Conservation (phyloP, 2,113 vertebrate genomes). For the Mormyrus lacerda region DNA sequence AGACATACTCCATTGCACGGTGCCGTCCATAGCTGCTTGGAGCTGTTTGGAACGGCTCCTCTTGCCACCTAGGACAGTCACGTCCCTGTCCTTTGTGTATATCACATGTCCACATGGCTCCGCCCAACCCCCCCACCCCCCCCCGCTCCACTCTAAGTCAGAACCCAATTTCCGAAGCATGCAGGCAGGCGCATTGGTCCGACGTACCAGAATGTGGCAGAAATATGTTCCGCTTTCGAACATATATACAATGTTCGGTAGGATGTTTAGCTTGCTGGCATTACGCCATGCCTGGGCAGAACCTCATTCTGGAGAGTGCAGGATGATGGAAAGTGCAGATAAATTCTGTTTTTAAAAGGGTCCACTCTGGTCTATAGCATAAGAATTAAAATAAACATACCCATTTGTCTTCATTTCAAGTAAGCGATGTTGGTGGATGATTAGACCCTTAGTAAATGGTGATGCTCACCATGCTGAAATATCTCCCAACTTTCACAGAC, state of each 20-base stretch:
- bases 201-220: background rate
- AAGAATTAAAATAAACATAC: constrained; percentile 8
- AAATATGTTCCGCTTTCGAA: background rate
- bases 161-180: background rate
- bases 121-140: too few species aligned
- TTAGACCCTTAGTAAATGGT: background rate
- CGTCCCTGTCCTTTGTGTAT: background rate
- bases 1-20: background rate
- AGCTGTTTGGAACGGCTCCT: background rate
- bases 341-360: background rate
- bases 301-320: background rate
- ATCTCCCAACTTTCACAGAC: background rate
- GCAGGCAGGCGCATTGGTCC: background rate
- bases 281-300: background rate
- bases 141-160: background rate
- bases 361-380: background rate
- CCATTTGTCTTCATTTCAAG: background rate
- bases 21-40: background rate
- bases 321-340: background rate
- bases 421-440: background rate
- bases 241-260: background rate
- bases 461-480: background rate
- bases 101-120: background rate
- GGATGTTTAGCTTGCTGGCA: background rate
- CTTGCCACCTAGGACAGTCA: background rate